Evolutionary conservation across 2,888 invertebrate genomes (phyloP).

Genomic region (Aplocera efformata): DNA sequence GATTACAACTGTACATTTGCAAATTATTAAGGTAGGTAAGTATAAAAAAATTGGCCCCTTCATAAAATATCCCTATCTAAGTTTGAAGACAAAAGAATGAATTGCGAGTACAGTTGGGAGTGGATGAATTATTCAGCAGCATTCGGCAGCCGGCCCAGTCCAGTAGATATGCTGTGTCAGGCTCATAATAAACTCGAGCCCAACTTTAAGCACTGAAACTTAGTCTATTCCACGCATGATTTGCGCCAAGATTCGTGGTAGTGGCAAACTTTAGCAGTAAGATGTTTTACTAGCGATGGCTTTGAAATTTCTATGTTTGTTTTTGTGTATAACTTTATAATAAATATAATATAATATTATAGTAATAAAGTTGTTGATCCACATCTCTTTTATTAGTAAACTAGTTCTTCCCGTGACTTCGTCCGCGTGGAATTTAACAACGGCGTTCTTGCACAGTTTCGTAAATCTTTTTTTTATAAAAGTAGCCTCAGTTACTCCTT

Average conservation of each 20-base stretch:
- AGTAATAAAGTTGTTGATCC: no score
- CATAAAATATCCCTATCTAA: constrained; percentile 23
- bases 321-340: no score
- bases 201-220: constrained; percentile 33
- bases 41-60: constrained; percentile 2
- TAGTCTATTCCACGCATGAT: constrained; percentile 29
- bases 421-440: no score
- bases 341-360: no score
- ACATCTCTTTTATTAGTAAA: no score
- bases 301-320: not conserved
- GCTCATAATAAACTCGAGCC: constrained; percentile 46
- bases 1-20: no score
- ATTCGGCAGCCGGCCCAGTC: constrained; percentile 31
- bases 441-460: no score
- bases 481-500: no score
- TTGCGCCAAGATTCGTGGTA: constrained; percentile 14
- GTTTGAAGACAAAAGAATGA: constrained; percentile 49
- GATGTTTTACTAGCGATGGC: constrained; percentile 1
- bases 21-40: no score
- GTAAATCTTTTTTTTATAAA: no score
- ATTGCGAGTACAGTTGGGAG: constrained; percentile 46
- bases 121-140: constrained; percentile 54
- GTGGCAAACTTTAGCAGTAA: constrained; percentile 1
- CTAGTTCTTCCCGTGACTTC: no score
- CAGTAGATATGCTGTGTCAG: constrained; percentile 43